Evolutionary conservation across 2,797 vertebrate species (phyloP), one percentile per base, ranked within the genome.

Genomic region (Diplodus sargus): DNA sequence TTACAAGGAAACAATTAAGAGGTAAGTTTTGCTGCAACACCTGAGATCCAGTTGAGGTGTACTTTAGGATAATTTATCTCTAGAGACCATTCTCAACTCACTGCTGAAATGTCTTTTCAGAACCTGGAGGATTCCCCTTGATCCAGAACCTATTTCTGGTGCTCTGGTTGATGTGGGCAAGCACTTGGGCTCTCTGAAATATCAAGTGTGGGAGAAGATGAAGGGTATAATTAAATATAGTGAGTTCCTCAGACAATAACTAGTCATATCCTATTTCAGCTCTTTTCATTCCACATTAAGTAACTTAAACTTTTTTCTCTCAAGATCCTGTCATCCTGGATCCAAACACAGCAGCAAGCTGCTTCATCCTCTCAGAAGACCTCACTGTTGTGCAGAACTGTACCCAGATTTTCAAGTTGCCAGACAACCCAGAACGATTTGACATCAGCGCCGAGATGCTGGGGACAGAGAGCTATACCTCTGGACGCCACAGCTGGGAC

Each of bases 181-280:
- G 63, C 94, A 96, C 87, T 52, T 95, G 77, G 95, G 95, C 48
- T 95, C 94, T 57, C 72, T 96, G 62, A 95, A 93, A 84, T 96
- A 91, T 67, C 92, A 93, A 76, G 88, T 96, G 59, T 96, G 95
- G 95, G 95, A 96, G 78, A 95, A 93, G 83, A 96, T 96, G 95
- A 94, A 91, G 91, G 84, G 85, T 18, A 83, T 93, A 6, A 30
- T 96, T 66, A 91, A 90, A 86, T 95, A 94, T 54, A 87, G 95
- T 96, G 76, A 95, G 95, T 93, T 76, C 23, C 39, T 74, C 23
- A 52, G 48, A 59, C 1, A 56, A 20, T 1, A 53, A 51, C 12
- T 58, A 22, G 2, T 58, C 17, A 66, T 1, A 4, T 25, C 61
- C 49, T 30, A 23, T 17, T 59, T 15, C 20, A 52, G 20, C 25